Base-by-base conservation (phyloP, 2,113 vertebrate species). In the Catagonus wagneri region DNA sequence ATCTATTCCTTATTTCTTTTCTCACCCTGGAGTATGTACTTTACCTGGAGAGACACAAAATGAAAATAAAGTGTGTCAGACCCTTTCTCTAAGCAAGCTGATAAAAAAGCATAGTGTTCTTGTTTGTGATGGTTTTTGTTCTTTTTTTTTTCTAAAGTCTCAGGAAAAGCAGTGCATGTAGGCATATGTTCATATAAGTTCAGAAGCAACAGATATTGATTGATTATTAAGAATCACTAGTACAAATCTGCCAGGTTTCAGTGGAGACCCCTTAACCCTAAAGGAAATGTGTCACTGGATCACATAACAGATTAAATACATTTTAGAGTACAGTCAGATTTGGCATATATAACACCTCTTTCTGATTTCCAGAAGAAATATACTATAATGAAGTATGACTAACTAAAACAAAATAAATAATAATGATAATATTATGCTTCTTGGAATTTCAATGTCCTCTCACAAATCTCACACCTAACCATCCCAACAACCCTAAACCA, bases 11-110 rank as follows among this genome's bases (percentile, higher is more conserved):
- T 52, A 9, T 97, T 97, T 92, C 34, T 36, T 94, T 96, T 68
- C 56, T 95, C 22, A 92, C 22, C 15, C 14, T 69, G 19, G 20
- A 84, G 72, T 74, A 23, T 61, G 29, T 34, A 72, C n/a, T 92
- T 97, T 90, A 81, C 22, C 15, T 92, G 56, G 25, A 92, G n/a
- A 92, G 19, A 60, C 6, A 84, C 32, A 90, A 91, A 95, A 87
- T 90, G 25, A 94, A 97, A 96, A 93, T 60, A 93, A 92, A 76
- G 25, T 84, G 16, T 86, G 27, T 90, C 79, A 25, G 25, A 72
- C n/a, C 90, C 22, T 84, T 97, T 94, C 27, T 97, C 78, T 87
- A 87, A 95, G 36, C 36, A 87, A 78, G 14, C 2, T 72, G 36
- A 96, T 54, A 92, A 76, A 95, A 90, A 93, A 75, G 27, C 23